A percentile compares a stretch with the other conserved stretches of the same genome.
These are phyloP conservation scores for Oreochromis niloticus DNA, from an alignment of 2,113 vertebrate species.

Conservation along the genomic window DNA sequence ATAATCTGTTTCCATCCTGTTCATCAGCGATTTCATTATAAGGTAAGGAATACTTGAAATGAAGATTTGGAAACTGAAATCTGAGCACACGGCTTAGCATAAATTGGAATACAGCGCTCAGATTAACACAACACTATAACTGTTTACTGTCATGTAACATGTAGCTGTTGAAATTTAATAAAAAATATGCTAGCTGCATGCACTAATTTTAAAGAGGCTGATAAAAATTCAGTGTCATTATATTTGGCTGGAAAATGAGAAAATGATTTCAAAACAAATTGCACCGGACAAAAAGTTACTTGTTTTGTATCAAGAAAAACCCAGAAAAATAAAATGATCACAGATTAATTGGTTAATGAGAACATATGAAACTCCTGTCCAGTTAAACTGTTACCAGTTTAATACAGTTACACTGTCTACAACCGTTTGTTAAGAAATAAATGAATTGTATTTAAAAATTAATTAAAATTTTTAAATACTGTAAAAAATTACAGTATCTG, in stretches of 20 bases:
- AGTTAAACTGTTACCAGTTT: neutral
- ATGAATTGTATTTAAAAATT: neutral
- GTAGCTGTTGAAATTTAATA: neutral
- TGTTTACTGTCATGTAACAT: neutral
- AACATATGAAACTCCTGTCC: neutral
- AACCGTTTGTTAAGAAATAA: neutral
- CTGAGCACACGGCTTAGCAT: fast-evolving
- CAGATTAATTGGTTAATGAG: neutral
- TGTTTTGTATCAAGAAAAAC: neutral
- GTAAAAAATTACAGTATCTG: neutral
- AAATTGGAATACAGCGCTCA: neutral
- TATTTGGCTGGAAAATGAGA: neutral
- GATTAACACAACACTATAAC: neutral
- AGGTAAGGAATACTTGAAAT: neutral
- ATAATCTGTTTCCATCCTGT: neutral
- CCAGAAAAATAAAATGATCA: neutral
- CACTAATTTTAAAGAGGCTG: neutral
- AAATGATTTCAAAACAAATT: neutral
- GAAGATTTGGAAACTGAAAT: neutral
- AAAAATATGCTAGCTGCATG: neutral
- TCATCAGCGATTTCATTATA: neutral
- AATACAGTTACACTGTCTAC: neutral
- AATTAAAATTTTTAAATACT: neutral
- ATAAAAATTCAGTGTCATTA: neutral
- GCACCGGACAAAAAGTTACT: neutral